Evolutionary conservation across 2,113 vertebrate species (phyloP).

Genomic region (Electrona antarctica): DNA sequence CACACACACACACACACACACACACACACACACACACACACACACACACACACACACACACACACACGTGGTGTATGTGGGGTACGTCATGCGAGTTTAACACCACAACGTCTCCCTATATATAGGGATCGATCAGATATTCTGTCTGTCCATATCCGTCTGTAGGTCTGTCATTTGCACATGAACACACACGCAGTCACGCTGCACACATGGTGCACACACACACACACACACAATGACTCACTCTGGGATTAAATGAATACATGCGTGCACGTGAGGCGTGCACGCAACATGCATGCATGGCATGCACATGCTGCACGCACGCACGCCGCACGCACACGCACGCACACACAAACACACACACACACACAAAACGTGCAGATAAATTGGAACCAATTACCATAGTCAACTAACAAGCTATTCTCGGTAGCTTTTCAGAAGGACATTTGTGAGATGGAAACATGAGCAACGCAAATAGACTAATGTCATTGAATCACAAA

Average conservation of each 20-base stretch:
- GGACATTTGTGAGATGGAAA: background rate
- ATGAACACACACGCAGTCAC: too few relatives aligned
- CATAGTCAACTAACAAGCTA: background rate
- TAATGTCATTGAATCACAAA: slow-evolving; percentile 34
- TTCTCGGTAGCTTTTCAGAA: slow-evolving; percentile 24
- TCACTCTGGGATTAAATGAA: too few relatives aligned
- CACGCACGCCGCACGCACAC: slow-evolving; percentile 26
- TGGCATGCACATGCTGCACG: slow-evolving; percentile 16
- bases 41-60: slow-evolving; percentile 28
- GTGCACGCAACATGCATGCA: slow-evolving; percentile 33
- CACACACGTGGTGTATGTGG: too few relatives aligned
- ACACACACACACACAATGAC: too few relatives aligned
- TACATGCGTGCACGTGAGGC: too few relatives aligned
- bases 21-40: slow-evolving; percentile 29
- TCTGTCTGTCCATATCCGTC: too few relatives aligned
- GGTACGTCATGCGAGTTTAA: too few relatives aligned
- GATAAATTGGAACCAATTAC: slow-evolving; percentile 30
- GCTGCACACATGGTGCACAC: too few relatives aligned
- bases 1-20: slow-evolving; percentile 31
- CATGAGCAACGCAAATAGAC: slow-evolving; percentile 27
- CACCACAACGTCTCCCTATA: too few relatives aligned
- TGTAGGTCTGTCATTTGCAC: too few relatives aligned
- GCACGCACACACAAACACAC: too few relatives aligned
- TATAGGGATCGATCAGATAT: too few relatives aligned
- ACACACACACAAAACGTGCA: slow-evolving; percentile 1